Conservation (phyloP, 2,888 invertebrate species). For the Mechanitis mazaeus region DNA sequence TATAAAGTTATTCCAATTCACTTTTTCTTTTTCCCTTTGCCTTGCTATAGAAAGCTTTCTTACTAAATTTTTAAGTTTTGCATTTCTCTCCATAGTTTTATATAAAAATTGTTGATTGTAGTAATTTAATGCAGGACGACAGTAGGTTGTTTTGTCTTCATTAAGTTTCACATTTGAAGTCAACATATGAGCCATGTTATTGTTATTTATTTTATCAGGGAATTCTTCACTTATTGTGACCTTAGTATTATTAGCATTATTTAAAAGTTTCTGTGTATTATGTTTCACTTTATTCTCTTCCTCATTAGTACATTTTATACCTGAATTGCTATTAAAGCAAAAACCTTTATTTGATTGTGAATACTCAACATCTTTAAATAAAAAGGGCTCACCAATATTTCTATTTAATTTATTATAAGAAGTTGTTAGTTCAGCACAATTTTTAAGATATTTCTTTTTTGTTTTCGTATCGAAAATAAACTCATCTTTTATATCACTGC, state of each 20-base stretch:
- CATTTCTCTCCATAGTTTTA: constrained; percentile 47
- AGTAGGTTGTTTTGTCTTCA: constrained; percentile 48
- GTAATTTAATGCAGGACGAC: constrained; percentile 40
- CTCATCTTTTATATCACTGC: too few species aligned
- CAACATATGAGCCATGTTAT: constrained; percentile 10
- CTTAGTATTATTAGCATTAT: not conserved
- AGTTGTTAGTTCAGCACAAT: not conserved
- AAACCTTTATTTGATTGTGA: not conserved
- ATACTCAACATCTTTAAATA: constrained; percentile 7
- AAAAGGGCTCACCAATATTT: constrained; percentile 14
- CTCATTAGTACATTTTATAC: not conserved
- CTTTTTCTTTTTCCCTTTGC: constrained; percentile 47
- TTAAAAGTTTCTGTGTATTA: too few species aligned
- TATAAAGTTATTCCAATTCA: constrained; percentile 57
- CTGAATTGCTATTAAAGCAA: not conserved
- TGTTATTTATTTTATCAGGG: not conserved
- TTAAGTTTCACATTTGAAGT: constrained; percentile 27
- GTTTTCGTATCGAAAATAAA: too few species aligned
- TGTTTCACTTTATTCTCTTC: not conserved
- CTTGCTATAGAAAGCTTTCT: constrained; percentile 42
- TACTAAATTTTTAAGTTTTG: constrained; percentile 44
- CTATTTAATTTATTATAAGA: constrained; percentile 10
- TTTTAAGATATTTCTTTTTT: not conserved
- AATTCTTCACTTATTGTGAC: not conserved
- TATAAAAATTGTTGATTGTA: constrained; percentile 43